These are phyloP conservation scores for Pyrgilauda ruficollis DNA, from an alignment of 2,113 vertebrate species.

Conservation along the genomic window DNA sequence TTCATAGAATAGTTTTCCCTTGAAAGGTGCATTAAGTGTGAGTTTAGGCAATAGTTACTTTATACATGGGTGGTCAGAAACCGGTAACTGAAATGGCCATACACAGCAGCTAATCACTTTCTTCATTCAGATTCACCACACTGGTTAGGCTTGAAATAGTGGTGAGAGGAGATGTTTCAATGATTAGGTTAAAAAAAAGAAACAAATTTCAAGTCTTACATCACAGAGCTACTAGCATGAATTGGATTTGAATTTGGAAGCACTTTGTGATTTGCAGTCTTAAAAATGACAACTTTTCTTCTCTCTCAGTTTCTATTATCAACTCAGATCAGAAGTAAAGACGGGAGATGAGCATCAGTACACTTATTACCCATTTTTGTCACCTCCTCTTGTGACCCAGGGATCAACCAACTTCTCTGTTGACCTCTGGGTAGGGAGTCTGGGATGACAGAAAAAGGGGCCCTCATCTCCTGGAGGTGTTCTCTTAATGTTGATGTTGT, in stretches of 20 bases:
- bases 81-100: slow-evolving; percentile 44
- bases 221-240: slow-evolving; percentile 11
- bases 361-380: background rate
- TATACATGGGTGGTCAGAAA: slow-evolving; percentile 54
- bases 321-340: slow-evolving; percentile 12
- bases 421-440: background rate
- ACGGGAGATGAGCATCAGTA: background rate
- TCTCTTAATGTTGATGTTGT: background rate
- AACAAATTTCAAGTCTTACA: slow-evolving; percentile 12
- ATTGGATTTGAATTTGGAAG: slow-evolving; percentile 41
- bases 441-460: background rate
- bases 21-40: slow-evolving; percentile 65
- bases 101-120: slow-evolving; percentile 27
- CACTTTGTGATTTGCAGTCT: slow-evolving; percentile 31
- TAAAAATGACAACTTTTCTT: slow-evolving; percentile 43
- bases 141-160: background rate
- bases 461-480: background rate
- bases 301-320: background rate
- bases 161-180: slow-evolving; percentile 12
- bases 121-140: background rate
- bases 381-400: background rate
- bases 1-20: slow-evolving; percentile 64
- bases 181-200: background rate
- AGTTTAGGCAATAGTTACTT: slow-evolving; percentile 64
- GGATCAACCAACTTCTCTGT: background rate